Evolutionary conservation across 2,888 invertebrate species (phyloP).

Genomic region (Drosophila dives): DNA sequence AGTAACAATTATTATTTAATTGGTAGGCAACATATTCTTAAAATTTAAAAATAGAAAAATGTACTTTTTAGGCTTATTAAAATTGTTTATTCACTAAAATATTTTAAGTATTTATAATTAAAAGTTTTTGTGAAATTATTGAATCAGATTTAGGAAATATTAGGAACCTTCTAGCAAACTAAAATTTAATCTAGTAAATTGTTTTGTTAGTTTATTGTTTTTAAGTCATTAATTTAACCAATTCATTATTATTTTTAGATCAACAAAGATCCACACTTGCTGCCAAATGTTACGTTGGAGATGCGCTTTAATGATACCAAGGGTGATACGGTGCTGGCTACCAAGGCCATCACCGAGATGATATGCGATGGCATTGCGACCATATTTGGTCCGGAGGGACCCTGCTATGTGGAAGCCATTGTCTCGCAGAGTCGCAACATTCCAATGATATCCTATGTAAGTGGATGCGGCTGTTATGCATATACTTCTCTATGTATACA

Average conservation of each 20-base stretch:
- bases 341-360: constrained; percentile 94
- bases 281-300: constrained; percentile 90
- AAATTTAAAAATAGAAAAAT: no score
- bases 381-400: constrained; percentile 98
- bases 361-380: constrained; percentile 95
- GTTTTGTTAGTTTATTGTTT: background rate
- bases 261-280: constrained; percentile 88
- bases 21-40: no score
- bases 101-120: background rate
- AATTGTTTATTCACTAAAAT: background rate
- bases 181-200: background rate
- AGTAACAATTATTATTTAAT: no score
- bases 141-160: background rate
- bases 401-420: constrained; percentile 97
- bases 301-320: constrained; percentile 93
- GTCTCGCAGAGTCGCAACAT: constrained; percentile 96
- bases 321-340: constrained; percentile 93
- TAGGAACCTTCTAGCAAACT: background rate
- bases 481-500: background rate
- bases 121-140: background rate
- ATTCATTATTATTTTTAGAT: constrained; percentile 86
- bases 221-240: background rate
- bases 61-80: background rate
- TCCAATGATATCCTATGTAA: constrained; percentile 98
- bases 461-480: constrained; percentile 80